phyloP scores from a whole-genome alignment of 2,888 invertebrate genomes.

The Stenurella melanura region DNA sequence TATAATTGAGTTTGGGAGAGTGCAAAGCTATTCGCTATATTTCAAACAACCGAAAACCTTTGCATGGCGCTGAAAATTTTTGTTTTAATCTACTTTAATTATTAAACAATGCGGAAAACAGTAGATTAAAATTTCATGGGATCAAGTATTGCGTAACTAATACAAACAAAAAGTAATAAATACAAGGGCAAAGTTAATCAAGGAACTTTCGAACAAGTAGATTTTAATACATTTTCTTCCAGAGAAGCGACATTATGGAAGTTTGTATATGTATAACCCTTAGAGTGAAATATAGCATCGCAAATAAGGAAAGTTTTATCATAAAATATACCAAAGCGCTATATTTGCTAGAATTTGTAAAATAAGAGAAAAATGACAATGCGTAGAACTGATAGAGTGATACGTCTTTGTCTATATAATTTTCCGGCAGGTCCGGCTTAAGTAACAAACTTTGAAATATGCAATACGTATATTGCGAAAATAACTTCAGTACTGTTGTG shows the following conservation, averaged over 20 bases:
- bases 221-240: not conserved
- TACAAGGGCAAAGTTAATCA: not conserved
- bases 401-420: not conserved
- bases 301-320: constrained; percentile 7
- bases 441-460: not conserved
- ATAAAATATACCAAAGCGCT: not conserved
- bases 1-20: too few species aligned
- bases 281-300: not conserved
- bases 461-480: too few species aligned
- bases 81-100: too few species aligned
- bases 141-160: too few species aligned
- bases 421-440: not conserved
- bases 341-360: not conserved
- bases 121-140: too few species aligned
- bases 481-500: too few species aligned
- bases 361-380: not conserved
- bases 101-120: too few species aligned
- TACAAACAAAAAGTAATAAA: not conserved
- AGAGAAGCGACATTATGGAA: not conserved
- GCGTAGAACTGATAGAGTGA: not conserved
- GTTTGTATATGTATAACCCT: not conserved
- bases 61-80: too few species aligned
- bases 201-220: not conserved
- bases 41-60: too few species aligned
- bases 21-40: too few species aligned